Evolutionary conservation across 2,797 vertebrate species (phyloP).

Genomic region (Myotis findleyi): DNA sequence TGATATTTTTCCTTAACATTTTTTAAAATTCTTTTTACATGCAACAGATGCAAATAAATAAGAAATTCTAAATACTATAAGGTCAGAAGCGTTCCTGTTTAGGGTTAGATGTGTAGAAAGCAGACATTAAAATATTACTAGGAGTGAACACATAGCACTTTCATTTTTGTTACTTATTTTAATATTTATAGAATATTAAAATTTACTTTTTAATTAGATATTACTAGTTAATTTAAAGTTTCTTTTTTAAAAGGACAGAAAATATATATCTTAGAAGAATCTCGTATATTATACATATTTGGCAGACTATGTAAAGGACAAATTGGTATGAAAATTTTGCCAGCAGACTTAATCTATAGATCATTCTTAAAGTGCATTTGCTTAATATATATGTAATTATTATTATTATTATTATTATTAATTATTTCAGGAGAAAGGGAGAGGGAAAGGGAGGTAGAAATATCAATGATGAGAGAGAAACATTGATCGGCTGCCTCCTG

Average conservation of each 20-base stretch:
- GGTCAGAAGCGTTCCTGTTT: background rate
- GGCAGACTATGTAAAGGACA: background rate
- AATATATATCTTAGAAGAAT: background rate
- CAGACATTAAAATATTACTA: background rate
- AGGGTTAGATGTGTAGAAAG: background rate
- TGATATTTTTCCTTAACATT: background rate
- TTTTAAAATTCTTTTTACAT: background rate
- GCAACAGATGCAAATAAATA: background rate
- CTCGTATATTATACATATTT: background rate
- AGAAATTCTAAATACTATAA: background rate
- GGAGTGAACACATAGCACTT: background rate
- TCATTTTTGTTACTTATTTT: background rate
- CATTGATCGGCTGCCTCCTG: too few relatives aligned
- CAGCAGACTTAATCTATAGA: background rate
- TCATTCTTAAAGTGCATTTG: conserved; percentile 20
- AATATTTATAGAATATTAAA: background rate
- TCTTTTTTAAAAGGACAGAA: background rate
- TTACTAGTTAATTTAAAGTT: background rate
- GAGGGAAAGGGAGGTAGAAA: too few relatives aligned
- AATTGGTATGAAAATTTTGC: background rate
- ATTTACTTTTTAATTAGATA: background rate
- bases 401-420: too few relatives aligned
- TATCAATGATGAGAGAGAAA: too few relatives aligned
- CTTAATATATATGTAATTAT: background rate
- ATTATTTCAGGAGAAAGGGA: too few relatives aligned